These are phyloP conservation scores for Parasteatoda lunata DNA, from an alignment of 2,888 invertebrate genomes.

Conservation along the genomic window DNA sequence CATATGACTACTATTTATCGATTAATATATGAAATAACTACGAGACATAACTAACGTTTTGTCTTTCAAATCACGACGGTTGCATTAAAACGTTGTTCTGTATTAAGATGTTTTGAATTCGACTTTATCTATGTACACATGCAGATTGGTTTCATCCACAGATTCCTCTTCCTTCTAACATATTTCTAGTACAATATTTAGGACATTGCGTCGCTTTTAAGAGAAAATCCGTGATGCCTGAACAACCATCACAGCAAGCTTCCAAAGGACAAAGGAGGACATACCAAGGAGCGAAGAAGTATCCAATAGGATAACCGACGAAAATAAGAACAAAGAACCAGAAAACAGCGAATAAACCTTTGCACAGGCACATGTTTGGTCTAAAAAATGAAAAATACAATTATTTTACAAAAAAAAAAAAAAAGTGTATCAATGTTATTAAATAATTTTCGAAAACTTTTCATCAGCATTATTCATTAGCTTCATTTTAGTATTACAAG, in stretches of 20 bases:
- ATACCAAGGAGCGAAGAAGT: conserved; percentile 73
- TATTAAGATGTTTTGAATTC: too few relatives aligned
- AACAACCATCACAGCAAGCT: conserved; percentile 71
- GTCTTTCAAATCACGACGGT: too few relatives aligned
- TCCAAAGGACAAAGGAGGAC: conserved; percentile 73
- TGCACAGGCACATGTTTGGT: conserved; percentile 34
- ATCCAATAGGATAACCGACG: conserved; percentile 73
- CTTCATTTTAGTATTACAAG: too few relatives aligned
- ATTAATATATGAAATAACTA: too few relatives aligned
- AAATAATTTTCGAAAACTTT: too few relatives aligned
- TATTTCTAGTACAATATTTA: conserved; percentile 73
- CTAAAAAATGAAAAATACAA: not conserved
- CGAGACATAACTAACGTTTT: too few relatives aligned
- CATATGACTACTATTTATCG: too few relatives aligned
- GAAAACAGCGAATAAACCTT: conserved; percentile 72
- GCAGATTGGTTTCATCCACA: conserved; percentile 2
- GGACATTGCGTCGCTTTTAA: conserved; percentile 73
- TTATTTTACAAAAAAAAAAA: not conserved
- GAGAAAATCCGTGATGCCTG: conserved; percentile 72
- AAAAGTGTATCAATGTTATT: too few relatives aligned
- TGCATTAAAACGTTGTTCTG: too few relatives aligned
- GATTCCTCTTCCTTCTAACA: conserved; percentile 68
- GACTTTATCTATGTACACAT: too few relatives aligned
- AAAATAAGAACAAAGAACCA: conserved; percentile 74
- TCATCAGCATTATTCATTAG: too few relatives aligned